Base-by-base conservation (phyloP, 2,797 vertebrate species). In the Amblyraja radiata region DNA sequence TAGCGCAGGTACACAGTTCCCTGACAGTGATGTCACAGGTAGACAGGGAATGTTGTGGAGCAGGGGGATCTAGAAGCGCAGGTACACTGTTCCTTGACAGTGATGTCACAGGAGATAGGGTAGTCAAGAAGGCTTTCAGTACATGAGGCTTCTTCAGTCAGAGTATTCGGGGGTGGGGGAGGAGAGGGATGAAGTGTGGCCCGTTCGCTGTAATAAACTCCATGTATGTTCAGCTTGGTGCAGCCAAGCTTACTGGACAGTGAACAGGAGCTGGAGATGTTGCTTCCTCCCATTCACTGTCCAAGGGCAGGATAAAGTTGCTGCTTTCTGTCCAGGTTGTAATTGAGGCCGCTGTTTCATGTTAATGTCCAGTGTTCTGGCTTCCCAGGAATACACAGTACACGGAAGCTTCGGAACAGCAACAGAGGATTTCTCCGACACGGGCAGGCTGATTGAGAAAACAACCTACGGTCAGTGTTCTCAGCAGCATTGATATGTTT, bases 381-480 rank as follows among this genome's bases (percentile, higher is more conserved):
- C 65, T 36, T 76, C 23, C 28, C 94, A 99, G 98, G 97, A 97
- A 93, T 99, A 99, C 94, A 98, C 96, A 0, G 93, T 99, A 16
- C 95, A 97, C 1, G 98, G 98, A 13, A 95, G 97, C 93, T 97
- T 99, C 93, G 98, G 99, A 93, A 97, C 95, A 93, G 98, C 98
- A 86, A 98, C 98, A 0, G 95, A 97, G 25, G 96, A 98, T 95
- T 99, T 99, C 95, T 96, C 97, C 63, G 95, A 97, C 93, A 95
- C 93, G 0, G 98, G 98, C 93, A 96, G 95, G 92, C 94, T 98
- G 93, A 93, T 99, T 78, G 99, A 99, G 95, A 98, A 96, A 95
- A 97, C 98, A 0, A 99, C 98, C 0, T 99, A 97, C 0, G 97
- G 99, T 99, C 95, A 97, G 96, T 39, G 46, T 46, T 10, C 16